Conservation (phyloP, 53 echinoderm and acorn worm genomes). For the Pentamera pediparva region DNA sequence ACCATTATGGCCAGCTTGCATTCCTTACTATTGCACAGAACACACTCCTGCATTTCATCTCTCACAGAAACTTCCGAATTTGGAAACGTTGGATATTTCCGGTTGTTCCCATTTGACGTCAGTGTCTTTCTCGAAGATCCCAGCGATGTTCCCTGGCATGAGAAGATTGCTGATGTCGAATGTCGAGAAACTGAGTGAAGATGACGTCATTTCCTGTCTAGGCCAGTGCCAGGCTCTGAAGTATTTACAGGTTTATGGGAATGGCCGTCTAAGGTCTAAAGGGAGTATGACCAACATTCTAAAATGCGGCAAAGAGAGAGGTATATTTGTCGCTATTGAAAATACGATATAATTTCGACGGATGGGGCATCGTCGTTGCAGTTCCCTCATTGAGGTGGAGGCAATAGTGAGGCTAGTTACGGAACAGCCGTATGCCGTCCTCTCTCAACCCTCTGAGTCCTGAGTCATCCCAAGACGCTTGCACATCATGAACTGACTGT, state of each 20-base stretch:
- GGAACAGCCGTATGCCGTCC: too few relatives aligned
- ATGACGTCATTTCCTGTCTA: not conserved
- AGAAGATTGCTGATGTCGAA: slow-evolving; percentile 4
- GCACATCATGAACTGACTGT: too few relatives aligned
- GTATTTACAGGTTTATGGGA: slow-evolving; percentile 11
- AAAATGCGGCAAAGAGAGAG: not conserved
- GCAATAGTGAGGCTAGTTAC: too few relatives aligned
- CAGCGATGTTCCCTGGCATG: not conserved
- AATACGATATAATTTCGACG: not conserved
- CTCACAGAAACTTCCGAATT: not conserved
- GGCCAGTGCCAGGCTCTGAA: not conserved
- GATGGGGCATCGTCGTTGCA: too few relatives aligned
- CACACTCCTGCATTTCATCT: not conserved
- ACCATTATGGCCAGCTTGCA: too few relatives aligned
- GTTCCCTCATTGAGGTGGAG: too few relatives aligned
- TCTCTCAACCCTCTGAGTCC: too few relatives aligned
- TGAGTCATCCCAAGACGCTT: too few relatives aligned
- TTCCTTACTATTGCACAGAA: too few relatives aligned
- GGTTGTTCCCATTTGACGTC: slow-evolving; percentile 23
- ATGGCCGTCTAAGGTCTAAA: too few relatives aligned
- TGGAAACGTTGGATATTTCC: slow-evolving; percentile 25
- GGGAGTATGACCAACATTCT: not conserved
- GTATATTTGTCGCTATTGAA: not conserved
- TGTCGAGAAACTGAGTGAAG: not conserved
- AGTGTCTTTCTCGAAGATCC: slow-evolving; percentile 1